Conservation (phyloP, 2,113 vertebrate genomes). For the Pheucticus melanocephalus region DNA sequence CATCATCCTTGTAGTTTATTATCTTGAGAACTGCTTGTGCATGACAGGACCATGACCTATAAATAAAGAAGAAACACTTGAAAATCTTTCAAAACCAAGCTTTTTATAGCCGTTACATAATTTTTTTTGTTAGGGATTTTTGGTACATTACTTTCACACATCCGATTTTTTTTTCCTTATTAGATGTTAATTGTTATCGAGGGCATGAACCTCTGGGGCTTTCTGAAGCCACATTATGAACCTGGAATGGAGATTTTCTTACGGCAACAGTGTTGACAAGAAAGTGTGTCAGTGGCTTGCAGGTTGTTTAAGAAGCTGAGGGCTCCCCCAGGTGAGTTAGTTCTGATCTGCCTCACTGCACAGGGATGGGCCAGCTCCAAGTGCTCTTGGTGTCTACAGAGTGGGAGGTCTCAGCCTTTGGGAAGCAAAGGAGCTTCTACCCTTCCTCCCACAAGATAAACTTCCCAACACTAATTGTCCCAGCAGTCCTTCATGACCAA, state of each 20-base stretch:
- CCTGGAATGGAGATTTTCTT: neutral
- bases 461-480: neutral
- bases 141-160: neutral
- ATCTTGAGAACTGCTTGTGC: slow-evolving; percentile 99
- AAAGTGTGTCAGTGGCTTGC: neutral
- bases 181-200: neutral
- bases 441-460: neutral
- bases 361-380: neutral
- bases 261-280: neutral
- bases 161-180: neutral
- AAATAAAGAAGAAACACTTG: slow-evolving; percentile 28
- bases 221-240: neutral
- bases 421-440: neutral
- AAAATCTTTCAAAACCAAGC: neutral
- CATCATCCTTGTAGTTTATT: slow-evolving; percentile 98
- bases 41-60: slow-evolving; percentile 98
- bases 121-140: neutral
- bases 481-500: neutral
- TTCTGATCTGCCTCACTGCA: neutral
- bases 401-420: neutral
- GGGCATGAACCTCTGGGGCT: neutral
- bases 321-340: neutral
- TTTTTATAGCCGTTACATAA: neutral
- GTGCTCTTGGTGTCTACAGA: neutral
- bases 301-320: neutral